Conservation (phyloP, 2,113 vertebrate species). For the Peucedramus taeniatus region DNA sequence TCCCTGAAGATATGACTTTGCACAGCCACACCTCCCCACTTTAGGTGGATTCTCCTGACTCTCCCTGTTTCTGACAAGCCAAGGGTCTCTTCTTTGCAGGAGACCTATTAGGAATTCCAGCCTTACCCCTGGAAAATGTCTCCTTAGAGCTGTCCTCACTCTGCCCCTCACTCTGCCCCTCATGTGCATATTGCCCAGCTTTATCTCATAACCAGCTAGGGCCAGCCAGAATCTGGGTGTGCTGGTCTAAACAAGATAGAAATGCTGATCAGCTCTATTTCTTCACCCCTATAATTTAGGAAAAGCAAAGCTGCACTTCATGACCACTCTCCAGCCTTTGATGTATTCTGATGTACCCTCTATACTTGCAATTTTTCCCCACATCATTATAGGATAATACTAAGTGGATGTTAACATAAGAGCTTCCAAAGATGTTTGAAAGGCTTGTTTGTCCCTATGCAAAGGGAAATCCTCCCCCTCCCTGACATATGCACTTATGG, state of each 20-base stretch:
- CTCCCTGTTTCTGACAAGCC: not conserved
- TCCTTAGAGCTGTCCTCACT: not conserved
- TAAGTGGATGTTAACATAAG: not conserved
- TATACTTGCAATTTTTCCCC: not conserved
- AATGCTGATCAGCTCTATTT: not conserved
- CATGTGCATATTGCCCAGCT: too few relatives aligned
- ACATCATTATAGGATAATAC: not conserved
- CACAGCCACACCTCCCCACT: not conserved
- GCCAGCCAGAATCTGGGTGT: not conserved
- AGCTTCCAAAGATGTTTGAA: not conserved
- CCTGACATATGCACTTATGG: not conserved
- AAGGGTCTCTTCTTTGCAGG: not conserved
- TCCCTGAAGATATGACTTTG: not conserved
- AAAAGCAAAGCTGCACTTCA: not conserved
- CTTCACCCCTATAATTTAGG: not conserved
- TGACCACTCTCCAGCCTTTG: not conserved
- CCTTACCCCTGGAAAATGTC: not conserved
- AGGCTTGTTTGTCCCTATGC: not conserved
- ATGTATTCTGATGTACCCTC: not conserved
- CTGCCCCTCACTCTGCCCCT: not conserved
- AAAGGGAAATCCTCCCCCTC: slow-evolving; percentile 12
- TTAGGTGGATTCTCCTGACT: not conserved
- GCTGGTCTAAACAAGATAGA: not conserved
- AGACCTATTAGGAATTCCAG: not conserved
- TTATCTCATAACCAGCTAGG: not conserved